Conservation (phyloP, 2,797 vertebrate genomes). For the Holocentrus rufus region DNA sequence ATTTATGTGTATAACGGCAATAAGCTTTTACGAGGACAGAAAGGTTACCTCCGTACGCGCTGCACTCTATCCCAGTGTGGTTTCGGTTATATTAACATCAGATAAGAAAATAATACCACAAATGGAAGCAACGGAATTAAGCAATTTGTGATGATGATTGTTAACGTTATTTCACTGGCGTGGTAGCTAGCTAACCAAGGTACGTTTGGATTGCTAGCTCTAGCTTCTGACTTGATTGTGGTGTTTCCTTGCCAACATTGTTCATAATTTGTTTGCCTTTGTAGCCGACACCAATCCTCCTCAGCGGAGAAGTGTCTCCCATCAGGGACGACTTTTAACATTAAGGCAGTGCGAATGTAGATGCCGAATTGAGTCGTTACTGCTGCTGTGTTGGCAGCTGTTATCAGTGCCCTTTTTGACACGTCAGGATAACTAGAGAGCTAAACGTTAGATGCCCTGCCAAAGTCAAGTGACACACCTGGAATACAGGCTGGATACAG, state of each 20-base stretch:
- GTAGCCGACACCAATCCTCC: constrained; percentile 22
- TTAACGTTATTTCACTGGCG: constrained; percentile 27
- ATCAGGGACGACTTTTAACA: constrained; percentile 9
- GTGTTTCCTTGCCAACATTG: constrained; percentile 27
- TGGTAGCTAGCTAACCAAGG: constrained; percentile 15
- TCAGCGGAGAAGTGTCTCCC: not conserved
- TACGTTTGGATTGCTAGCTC: constrained; percentile 37
- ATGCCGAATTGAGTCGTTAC: not conserved
- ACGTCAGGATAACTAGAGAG: constrained; percentile 6
- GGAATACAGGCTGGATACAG: constrained; percentile 14
- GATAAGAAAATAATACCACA: constrained; percentile 30
- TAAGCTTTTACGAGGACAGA: constrained; percentile 34
- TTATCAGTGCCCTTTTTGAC: constrained; percentile 16
- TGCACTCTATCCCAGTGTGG: constrained; percentile 42
- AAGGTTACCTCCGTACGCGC: constrained; percentile 16
- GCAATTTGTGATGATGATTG: constrained; percentile 37
- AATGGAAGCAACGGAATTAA: constrained; percentile 30
- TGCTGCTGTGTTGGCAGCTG: constrained; percentile 26
- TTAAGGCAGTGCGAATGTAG: not conserved
- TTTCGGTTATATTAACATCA: constrained; percentile 35
- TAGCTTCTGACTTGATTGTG: constrained; percentile 45
- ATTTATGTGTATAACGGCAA: constrained; percentile 55
- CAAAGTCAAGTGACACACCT: constrained; percentile 26
- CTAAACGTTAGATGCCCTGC: constrained; percentile 7
- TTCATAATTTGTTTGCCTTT: constrained; percentile 12